Evolutionary conservation across 2,888 invertebrate genomes (phyloP), one percentile per base, ranked within the genome.

Genomic region (Epistrophe eligans): DNA sequence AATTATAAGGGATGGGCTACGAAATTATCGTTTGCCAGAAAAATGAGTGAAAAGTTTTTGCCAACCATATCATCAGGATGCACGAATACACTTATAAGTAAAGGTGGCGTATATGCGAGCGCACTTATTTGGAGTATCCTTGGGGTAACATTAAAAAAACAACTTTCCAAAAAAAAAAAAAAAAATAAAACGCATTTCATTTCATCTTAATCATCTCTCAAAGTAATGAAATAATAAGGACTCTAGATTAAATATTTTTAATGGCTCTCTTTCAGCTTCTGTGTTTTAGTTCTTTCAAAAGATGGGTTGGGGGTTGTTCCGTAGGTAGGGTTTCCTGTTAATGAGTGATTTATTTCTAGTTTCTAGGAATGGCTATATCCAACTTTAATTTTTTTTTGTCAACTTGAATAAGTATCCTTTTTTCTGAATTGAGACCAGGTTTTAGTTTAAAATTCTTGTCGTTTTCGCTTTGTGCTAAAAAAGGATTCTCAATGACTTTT

Each of bases 161-260:
- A 50, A 50, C 13, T 45, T 45, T 8, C 3, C 24, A 24, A 24
- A 2, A 24, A 24, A 35, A 19, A 24, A 38, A 38, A 58, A 35
- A 40, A 17, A 38, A 38, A 58, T 17, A 40, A 17, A 38, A 66
- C 48, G 38, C 40, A 70, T 55, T 55, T 40, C 55, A 70, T 70
- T 70, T 52, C 38, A 38, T 38, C 35, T 38, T 40, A 10, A 32
- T 11, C 72, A 58, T 43, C 62, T n/a, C 70, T 62, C 40, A 77
- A 72, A 70, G 60, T 80, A 80, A 80, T 79, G 66, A 72, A 77
- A 67, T 79, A 84, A 81, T 80, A 77, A 84, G 80, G 60, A 76
- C 77, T 73, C 62, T n/a, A 66, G 55, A 79, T 76, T 77, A 67
- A 67, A 67, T 67, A 66, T 79, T 80, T 80, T 77, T 77, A 84